phyloP scores from a whole-genome alignment of 2,797 vertebrate genomes.

The Intellagama lesueurii region DNA sequence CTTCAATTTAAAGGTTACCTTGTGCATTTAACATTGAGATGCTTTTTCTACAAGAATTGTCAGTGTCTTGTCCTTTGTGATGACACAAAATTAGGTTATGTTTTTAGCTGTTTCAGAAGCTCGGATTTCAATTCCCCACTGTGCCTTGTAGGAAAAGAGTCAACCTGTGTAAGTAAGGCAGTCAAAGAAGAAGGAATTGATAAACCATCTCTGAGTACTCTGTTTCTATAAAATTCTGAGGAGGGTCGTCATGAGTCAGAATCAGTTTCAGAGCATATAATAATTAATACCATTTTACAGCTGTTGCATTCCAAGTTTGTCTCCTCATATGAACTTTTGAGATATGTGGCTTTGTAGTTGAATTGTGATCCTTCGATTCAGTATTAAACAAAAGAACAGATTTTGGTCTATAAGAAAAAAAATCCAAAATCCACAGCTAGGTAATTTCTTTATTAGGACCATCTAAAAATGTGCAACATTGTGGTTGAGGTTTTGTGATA shows the following conservation, averaged over 20 bases:
- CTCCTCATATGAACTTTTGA: background rate
- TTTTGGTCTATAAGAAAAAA: background rate
- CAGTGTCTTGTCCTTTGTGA: background rate
- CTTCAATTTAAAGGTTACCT: background rate
- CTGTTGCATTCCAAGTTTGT: background rate
- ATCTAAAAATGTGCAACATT: background rate
- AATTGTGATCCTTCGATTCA: background rate
- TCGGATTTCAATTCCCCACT: no score
- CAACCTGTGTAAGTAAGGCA: no score
- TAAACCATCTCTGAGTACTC: background rate
- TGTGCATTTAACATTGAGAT: background rate
- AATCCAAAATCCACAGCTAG: background rate
- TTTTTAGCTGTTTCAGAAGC: background rate
- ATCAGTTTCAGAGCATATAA: background rate
- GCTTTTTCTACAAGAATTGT: background rate
- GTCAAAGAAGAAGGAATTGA: no score
- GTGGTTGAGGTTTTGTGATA: background rate
- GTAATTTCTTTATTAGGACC: background rate
- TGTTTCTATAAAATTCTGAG: background rate
- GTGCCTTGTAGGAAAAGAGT: no score
- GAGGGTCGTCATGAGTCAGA: no score
- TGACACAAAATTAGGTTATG: background rate
- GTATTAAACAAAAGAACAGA: background rate
- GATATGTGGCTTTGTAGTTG: background rate
- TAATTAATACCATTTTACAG: no score